Base-by-base conservation (phyloP, 1,140 invertebrate species). In the Parapsyche elsis region DNA sequence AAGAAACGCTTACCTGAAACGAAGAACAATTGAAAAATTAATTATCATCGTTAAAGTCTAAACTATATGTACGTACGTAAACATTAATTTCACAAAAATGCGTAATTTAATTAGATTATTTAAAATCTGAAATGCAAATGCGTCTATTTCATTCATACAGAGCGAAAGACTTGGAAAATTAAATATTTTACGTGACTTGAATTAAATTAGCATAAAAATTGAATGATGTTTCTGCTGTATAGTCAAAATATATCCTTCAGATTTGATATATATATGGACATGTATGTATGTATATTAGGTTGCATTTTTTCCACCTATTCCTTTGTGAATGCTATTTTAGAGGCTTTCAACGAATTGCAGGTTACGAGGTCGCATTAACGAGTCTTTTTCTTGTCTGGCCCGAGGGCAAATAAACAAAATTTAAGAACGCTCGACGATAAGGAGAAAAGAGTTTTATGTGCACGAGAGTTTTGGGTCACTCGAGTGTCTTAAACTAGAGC, bases 381-480 rank as follows among this genome's bases (percentile, higher is more conserved):
- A 73, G 76, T 9, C 44, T 21, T 5, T 9, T 38, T n/a, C 79
- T 30, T 70, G 59, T 53, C 59, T 9, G 23, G 30, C 81, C 26
- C 26, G 26, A 44, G 78, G 78, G 81, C 74, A 78, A 82, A 80
- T 82, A 82, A 82, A 82, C 78, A 82, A 82, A 80, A 71, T 80
- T 80, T 80, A 77, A 82, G 81, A 82, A 82, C 81, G 76, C 78
- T 82, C 74, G 45, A 16, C 76, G 70, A 82, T 81, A 82, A 82
- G 75, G 44, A 73, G 75, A 78, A 61, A 61, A 80, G 75, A 80
- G 77, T 67, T 79, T 79, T 73, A 24, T 45, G 21, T 19, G 2
- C 57, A 30, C 14, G 77, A 23, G 10, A 44, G 53, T 19, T n/a
- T n/a, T 61, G 26, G 38, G 24, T 24, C 24, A 67, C 76, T 61